Conservation (phyloP, 2,888 invertebrate genomes). For the Aproaerema taeniolella region DNA sequence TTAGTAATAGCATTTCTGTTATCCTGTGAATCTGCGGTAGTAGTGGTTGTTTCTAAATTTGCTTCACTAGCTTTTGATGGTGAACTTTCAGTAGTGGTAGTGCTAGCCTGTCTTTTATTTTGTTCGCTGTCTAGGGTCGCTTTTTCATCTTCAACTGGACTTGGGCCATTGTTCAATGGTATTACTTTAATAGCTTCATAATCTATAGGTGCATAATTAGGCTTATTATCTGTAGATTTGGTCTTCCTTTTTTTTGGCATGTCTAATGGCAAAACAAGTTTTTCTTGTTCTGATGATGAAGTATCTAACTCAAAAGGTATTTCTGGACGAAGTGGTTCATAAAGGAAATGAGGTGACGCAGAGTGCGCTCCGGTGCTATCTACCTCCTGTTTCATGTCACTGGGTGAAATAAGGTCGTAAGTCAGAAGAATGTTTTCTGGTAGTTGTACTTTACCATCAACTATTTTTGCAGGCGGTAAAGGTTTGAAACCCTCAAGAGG, state of each 20-base stretch:
- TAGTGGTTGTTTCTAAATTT: conserved; percentile 24
- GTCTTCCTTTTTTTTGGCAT: conserved; percentile 48
- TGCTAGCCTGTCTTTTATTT: conserved; percentile 53
- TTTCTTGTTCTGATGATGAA: conserved; percentile 55
- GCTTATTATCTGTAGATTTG: conserved; percentile 35
- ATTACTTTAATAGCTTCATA: conserved; percentile 65
- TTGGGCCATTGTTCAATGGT: conserved; percentile 55
- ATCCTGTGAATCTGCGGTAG: conserved; percentile 29
- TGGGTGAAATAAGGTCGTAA: conserved; percentile 56
- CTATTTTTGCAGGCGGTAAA: conserved; percentile 51
- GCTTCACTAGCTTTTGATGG: not conserved
- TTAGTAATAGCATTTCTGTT: conserved; percentile 36
- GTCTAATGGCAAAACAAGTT: conserved; percentile 49
- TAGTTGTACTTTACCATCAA: conserved; percentile 57
- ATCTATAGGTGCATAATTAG: conserved; percentile 56
- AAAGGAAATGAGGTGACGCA: conserved; percentile 46
- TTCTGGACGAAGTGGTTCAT: conserved; percentile 56
- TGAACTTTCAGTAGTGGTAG: conserved; percentile 20
- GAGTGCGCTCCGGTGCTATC: conserved; percentile 28
- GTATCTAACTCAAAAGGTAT: conserved; percentile 57
- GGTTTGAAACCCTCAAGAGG: conserved; percentile 69
- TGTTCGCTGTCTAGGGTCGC: conserved; percentile 38
- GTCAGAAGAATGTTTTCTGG: conserved; percentile 64
- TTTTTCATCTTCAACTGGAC: conserved; percentile 46
- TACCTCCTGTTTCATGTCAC: conserved; percentile 31